These are phyloP conservation scores for Eulithis prunata DNA, from an alignment of 2,888 invertebrate species.

Conservation along the genomic window DNA sequence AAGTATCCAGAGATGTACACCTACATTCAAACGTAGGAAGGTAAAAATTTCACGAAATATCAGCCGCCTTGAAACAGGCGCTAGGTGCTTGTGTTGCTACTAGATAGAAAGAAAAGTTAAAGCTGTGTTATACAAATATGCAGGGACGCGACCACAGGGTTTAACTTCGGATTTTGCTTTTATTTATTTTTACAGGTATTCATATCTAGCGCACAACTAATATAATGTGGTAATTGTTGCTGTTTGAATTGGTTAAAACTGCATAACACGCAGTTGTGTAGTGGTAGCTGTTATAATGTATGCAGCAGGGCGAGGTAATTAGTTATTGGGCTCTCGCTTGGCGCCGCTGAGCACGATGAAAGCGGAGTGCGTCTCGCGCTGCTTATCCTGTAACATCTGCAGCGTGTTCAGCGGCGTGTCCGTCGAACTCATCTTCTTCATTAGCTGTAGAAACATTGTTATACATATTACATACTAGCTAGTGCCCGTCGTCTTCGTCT, in stretches of 20 bases:
- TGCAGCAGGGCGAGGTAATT: constrained; percentile 7
- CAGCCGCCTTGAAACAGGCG: background rate
- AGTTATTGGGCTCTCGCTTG: constrained; percentile 81
- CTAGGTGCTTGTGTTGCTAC: background rate
- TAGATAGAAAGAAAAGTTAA: too few relatives aligned
- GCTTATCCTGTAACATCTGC: constrained; percentile 97
- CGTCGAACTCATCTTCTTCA: constrained; percentile 99
- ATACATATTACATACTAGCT: background rate
- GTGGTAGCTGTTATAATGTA: background rate
- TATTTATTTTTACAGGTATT: too few relatives aligned
- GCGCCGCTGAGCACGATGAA: constrained; percentile 96
- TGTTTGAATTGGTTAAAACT: too few relatives aligned
- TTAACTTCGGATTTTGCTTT: too few relatives aligned
- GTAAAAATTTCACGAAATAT: too few relatives aligned
- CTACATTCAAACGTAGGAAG: too few relatives aligned
- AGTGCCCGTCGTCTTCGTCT: too few relatives aligned
- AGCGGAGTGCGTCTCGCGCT: constrained; percentile 96
- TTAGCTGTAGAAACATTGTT: constrained; percentile 83
- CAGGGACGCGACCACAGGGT: background rate
- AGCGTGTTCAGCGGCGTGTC: constrained; percentile 98
- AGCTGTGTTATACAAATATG: too few relatives aligned
- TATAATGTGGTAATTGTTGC: too few relatives aligned
- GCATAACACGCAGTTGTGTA: too few relatives aligned
- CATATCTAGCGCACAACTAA: too few relatives aligned
- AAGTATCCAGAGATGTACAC: background rate